Evolutionary conservation across 1,140 invertebrate genomes (phyloP).

Genomic region (Dendroctonus valens): DNA sequence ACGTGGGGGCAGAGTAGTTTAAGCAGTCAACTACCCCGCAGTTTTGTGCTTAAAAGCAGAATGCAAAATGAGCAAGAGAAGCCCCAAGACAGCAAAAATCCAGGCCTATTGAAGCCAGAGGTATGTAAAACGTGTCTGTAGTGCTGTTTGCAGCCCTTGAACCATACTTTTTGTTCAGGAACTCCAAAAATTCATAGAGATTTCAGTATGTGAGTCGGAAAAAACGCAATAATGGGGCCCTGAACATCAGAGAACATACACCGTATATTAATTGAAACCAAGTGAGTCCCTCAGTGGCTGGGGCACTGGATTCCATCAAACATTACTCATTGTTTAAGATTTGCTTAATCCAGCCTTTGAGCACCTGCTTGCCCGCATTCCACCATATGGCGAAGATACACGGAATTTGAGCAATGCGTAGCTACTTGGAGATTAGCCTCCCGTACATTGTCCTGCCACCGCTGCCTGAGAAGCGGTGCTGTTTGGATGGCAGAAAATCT

Average conservation of each 20-base stretch:
- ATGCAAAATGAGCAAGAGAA: no score
- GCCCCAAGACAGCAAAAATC: no score
- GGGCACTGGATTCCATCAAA: no score
- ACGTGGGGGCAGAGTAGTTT: no score
- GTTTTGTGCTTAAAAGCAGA: no score
- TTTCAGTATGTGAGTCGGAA: conserved; percentile 79
- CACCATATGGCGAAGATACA: conserved; percentile 78
- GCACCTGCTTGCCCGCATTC: conserved; percentile 61
- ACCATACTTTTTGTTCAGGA: neutral
- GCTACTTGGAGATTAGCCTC: conserved; percentile 74
- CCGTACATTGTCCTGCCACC: conserved; percentile 77
- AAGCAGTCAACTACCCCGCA: no score
- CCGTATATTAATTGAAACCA: conserved; percentile 83
- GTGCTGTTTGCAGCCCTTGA: no score
- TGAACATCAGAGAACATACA: conserved; percentile 82
- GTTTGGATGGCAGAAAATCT: conserved; percentile 76
- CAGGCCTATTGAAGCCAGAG: no score
- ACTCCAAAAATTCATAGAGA: conserved; percentile 68
- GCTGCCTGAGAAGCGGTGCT: conserved; percentile 77
- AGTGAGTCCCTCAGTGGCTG: conserved; percentile 56
- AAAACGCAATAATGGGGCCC: conserved; percentile 74
- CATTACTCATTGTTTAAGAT: conserved; percentile 39
- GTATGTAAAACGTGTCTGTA: no score
- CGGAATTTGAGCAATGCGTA: conserved; percentile 79
- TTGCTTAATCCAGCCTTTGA: conserved; percentile 69